These are phyloP conservation scores for Arctopsyche grandis DNA, from an alignment of 1,140 invertebrate species.

Conservation along the genomic window DNA sequence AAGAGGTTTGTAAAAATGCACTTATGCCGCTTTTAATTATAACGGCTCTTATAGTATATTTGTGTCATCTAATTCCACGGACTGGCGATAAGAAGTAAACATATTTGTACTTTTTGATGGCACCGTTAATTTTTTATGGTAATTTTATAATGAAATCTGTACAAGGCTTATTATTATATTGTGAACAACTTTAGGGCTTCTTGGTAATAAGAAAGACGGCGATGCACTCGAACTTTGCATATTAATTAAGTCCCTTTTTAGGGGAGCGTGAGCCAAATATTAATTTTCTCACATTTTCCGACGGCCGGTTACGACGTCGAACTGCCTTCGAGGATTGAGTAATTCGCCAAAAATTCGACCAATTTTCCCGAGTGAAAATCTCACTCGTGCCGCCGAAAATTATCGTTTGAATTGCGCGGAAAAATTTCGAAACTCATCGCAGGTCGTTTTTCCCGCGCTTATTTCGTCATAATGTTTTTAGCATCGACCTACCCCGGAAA, in stretches of 20 bases:
- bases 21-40: too few species aligned
- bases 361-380: neutral
- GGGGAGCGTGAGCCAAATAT: slow-evolving; percentile 19
- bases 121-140: neutral
- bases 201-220: slow-evolving; percentile 1
- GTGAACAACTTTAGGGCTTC: slow-evolving; percentile 6
- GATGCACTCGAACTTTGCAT: slow-evolving; percentile 11
- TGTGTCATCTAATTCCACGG: too few species aligned
- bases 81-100: too few species aligned
- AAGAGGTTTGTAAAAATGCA: too few species aligned
- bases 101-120: neutral
- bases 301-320: neutral
- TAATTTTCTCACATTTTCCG: slow-evolving; percentile 11
- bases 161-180: neutral
- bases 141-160: neutral
- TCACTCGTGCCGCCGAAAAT: too few species aligned
- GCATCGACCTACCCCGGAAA: too few species aligned
- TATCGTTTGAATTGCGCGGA: too few species aligned
- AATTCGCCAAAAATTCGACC: neutral
- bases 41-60: too few species aligned
- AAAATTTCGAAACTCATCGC: too few species aligned
- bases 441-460: too few species aligned
- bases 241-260: slow-evolving; percentile 20
- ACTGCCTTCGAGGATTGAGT: slow-evolving; percentile 3
- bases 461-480: too few species aligned